Percentiles rank a stretch among this genome's conserved stretches.
Evolutionary conservation across 1,140 invertebrate genomes (phyloP).

Genomic region (Atta cephalotes): DNA sequence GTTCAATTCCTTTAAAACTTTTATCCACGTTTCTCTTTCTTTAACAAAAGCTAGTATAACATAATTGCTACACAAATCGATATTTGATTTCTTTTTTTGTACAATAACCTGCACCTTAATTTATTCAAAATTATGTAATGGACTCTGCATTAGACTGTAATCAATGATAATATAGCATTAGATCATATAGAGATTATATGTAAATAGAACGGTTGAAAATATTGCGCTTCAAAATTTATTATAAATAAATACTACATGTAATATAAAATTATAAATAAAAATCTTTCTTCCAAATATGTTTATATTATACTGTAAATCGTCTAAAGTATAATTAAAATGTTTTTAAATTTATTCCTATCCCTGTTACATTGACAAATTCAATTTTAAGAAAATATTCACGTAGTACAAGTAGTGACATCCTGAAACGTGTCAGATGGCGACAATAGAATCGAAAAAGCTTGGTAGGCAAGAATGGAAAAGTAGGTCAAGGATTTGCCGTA

Average conservation of each 20-base stretch:
- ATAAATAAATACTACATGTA: background rate
- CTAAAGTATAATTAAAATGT: background rate
- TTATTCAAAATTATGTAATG: slow-evolving; percentile 24
- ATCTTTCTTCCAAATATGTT: background rate
- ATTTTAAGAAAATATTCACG: slow-evolving; percentile 16
- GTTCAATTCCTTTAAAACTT: slow-evolving; percentile 49
- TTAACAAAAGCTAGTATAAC: background rate
- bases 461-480: slow-evolving; percentile 30
- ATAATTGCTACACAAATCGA: slow-evolving; percentile 43
- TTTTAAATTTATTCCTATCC: background rate
- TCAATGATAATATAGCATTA: background rate
- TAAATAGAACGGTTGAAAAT: background rate
- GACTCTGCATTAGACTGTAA: slow-evolving; percentile 8
- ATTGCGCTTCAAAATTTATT: background rate
- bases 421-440: slow-evolving; percentile 10
- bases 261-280: slow-evolving; percentile 27
- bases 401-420: slow-evolving; percentile 28
- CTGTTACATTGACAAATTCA: slow-evolving; percentile 23
- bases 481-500: slow-evolving; percentile 56
- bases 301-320: background rate
- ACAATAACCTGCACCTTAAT: slow-evolving; percentile 18
- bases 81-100: slow-evolving; percentile 48
- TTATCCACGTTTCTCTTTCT: slow-evolving; percentile 11
- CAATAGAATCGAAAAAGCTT: slow-evolving; percentile 48
- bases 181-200: background rate